A percentile compares a stretch with the other conserved stretches of the same genome.
Conservation (phyloP, 2,113 vertebrate genomes). For the Carassius auratus region DNA sequence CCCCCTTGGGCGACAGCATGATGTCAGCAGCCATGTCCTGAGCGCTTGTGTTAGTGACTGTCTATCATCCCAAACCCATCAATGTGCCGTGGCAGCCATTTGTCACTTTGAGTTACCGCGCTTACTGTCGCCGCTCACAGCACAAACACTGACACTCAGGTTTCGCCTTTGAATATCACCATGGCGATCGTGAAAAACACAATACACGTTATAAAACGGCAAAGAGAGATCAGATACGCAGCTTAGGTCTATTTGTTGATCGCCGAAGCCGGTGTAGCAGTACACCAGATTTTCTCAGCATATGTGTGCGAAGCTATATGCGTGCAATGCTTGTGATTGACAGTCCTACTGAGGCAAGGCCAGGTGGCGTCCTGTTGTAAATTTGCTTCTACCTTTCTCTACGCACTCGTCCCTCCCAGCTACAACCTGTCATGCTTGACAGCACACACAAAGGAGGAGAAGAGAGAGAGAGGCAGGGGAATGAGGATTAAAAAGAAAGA, state of each 20-base stretch:
- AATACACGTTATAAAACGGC: slow-evolving; percentile 65
- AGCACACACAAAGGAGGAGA: slow-evolving; percentile 74
- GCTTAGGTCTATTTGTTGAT: slow-evolving; percentile 41
- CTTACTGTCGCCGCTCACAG: slow-evolving; percentile 43
- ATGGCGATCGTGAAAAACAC: slow-evolving; percentile 22
- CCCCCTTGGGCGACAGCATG: slow-evolving; percentile 73
- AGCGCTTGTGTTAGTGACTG: slow-evolving; percentile 72
- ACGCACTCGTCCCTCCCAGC: slow-evolving; percentile 78
- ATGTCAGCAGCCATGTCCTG: slow-evolving; percentile 69
- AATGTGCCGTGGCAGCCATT: slow-evolving; percentile 65
- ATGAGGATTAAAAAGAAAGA: slow-evolving; percentile 67
- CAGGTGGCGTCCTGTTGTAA: slow-evolving; percentile 77
- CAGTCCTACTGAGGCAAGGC: slow-evolving; percentile 73
- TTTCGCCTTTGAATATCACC: slow-evolving; percentile 36
- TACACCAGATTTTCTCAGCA: slow-evolving; percentile 34
- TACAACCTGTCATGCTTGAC: slow-evolving; percentile 79
- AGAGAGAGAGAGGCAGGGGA: slow-evolving; percentile 71
- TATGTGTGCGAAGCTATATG: slow-evolving; percentile 22
- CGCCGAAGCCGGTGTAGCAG: not conserved
- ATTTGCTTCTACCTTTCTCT: slow-evolving; percentile 76
- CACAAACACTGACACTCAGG: slow-evolving; percentile 60
- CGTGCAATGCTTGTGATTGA: slow-evolving; percentile 68
- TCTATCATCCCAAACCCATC: slow-evolving; percentile 74
- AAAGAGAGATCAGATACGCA: slow-evolving; percentile 56
- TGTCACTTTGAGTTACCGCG: slow-evolving; percentile 71